Evolutionary conservation across 2,113 vertebrate genomes (phyloP), one percentile per base, ranked within the genome.

Genomic region (Suncus etruscus): DNA sequence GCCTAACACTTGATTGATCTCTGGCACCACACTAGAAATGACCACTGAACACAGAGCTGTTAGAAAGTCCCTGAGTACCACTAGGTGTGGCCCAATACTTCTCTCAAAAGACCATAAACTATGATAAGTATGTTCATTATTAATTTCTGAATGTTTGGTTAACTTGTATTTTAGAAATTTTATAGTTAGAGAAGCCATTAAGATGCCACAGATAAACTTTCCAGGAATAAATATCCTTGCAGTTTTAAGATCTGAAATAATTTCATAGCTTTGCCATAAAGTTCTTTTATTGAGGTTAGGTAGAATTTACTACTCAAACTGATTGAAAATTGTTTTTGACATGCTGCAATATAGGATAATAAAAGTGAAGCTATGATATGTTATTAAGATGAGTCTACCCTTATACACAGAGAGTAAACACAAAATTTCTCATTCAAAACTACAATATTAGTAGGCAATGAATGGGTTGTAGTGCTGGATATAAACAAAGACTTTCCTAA

Each of bases 221-320:
- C 87, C 11, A 80, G 78, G 31, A 81, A 61, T 86, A 78, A 78
- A 5, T 20, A 54, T 91, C 79, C 45, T 76, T 76, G 63, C 48
- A 89, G 70, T 72, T 91, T 70, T 83, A 78, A 80, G 76, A 90
- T 68, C 12, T 70, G 50, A 86, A 94, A 91, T 89, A 70, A 78
- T 84, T 86, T 91, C 31, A 86, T 83, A 47, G 25, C 66, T 86
- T 92, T 93, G 65, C 65, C 51, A 9, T 73, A 88, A 85, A 66
- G 8, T 78, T 31, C 39, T 45, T 86, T 79, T 65, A 70, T 75
- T 83, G 75, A 95, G 78, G 63, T 24, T 27, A 68, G 32, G 39
- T 86, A 76, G 73, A 91, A 69, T 92, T 72, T 83, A 61, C 22
- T 82, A n/a, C 12, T 77, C 39, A 75, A 47, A 78, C 15, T 39